Base-by-base conservation (phyloP, 2,888 invertebrate genomes). In the Dicranocentrus wangi region DNA sequence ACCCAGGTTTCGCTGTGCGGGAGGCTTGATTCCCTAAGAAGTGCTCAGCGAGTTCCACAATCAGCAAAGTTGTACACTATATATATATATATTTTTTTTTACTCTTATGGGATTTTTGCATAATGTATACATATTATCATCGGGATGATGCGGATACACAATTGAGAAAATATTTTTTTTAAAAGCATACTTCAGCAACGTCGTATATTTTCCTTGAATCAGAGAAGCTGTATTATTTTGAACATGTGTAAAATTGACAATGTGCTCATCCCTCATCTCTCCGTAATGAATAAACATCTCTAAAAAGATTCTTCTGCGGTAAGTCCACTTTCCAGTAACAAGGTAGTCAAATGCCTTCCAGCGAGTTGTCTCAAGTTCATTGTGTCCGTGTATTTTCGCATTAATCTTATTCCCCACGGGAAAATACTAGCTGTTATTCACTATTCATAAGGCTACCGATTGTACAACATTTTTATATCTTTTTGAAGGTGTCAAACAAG, bases 1-100 rank as follows among this genome's bases (percentile, higher is more conserved):
- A 80, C 80, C 80, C 80, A 80, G 72, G 80, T 80, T 73, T 80
- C 19, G 71, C 80, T 68, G 60, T 68, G 80, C 80, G 72, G 80
- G 80, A 80, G 80, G 72, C 79, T 79, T 72, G 73, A 80, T 66
- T 58, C 80, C 80, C 80, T 79, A 73, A 73, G 68, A 60, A 80
- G 80, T 80, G 73, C 72, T 21, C 80, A 68, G 80, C 72, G 42
- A 80, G 80, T 80, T 68, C 43, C 68, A 47, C 51, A 66, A 51
- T 73, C 71, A 71, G 53, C 72, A 21, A 60, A n/a, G 19, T 28
- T 43, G 25, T 53, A 17, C 27, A 58, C 15, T 21, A n/a, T 72
- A n/a, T n/a, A n/a, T n/a, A n/a, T n/a, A n/a, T n/a, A n/a, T n/a
- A n/a, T n/a, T n/a, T n/a, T 47, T 39, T 42, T 10, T 63, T 42